Evolutionary conservation across 2,888 invertebrate species (phyloP).

Genomic region (Pseudoips prasinana): DNA sequence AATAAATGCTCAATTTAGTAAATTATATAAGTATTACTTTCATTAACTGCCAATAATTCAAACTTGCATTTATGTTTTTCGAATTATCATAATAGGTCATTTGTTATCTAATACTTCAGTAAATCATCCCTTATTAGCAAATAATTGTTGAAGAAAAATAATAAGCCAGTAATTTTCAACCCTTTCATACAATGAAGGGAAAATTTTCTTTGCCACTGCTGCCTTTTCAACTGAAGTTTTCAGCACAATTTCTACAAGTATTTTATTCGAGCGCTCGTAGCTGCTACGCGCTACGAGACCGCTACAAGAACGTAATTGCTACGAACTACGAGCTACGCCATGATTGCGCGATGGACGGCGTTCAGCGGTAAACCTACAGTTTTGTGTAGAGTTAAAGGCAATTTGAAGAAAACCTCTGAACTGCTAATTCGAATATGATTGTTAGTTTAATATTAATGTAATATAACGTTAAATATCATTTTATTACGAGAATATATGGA

Average conservation of each 20-base stretch:
- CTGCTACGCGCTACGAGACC: slow-evolving; percentile 44
- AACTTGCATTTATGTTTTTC: too few relatives aligned
- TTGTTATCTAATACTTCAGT: too few relatives aligned
- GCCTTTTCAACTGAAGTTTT: slow-evolving; percentile 19
- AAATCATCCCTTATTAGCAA: too few relatives aligned
- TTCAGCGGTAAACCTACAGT: slow-evolving; percentile 37
- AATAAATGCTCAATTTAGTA: too few relatives aligned
- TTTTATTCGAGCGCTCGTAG: slow-evolving; percentile 38
- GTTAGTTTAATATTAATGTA: too few relatives aligned
- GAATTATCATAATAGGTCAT: too few relatives aligned
- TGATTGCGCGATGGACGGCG: slow-evolving; percentile 41
- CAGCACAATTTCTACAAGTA: slow-evolving; percentile 29
- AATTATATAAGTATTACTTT: too few relatives aligned
- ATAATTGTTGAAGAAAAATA: slow-evolving; percentile 22
- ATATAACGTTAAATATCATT: too few relatives aligned
- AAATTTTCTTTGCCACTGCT: slow-evolving; percentile 27
- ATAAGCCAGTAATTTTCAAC: slow-evolving; percentile 30
- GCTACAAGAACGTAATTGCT: slow-evolving; percentile 59
- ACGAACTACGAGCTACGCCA: slow-evolving; percentile 45
- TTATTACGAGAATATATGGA: too few relatives aligned
- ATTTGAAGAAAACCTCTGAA: too few relatives aligned
- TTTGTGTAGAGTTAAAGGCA: slow-evolving; percentile 27
- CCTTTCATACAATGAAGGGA: slow-evolving; percentile 25
- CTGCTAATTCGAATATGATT: too few relatives aligned
- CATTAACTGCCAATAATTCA: too few relatives aligned